Evolutionary conservation across 2,113 vertebrate genomes (phyloP).

Genomic region (Aldabrachelys gigantea): DNA sequence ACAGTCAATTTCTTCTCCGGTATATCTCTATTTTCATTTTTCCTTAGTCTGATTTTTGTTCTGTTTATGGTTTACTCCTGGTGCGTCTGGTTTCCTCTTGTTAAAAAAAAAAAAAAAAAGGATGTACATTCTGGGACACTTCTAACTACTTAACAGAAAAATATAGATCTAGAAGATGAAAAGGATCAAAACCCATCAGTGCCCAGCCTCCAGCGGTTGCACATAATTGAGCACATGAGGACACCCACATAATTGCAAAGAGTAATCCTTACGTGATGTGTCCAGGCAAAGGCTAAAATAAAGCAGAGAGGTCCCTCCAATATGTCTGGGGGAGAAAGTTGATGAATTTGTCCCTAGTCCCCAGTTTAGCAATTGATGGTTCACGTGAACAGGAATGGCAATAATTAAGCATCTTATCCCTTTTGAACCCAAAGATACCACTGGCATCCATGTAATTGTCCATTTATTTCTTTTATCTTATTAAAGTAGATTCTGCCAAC

Average conservation of each 20-base stretch:
- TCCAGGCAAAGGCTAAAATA: not conserved
- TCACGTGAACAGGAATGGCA: not conserved
- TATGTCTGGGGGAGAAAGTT: not conserved
- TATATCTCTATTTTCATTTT: no score
- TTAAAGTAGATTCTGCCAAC: not conserved
- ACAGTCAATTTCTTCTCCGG: not conserved
- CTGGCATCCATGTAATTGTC: not conserved
- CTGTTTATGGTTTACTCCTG: not conserved
- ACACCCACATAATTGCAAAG: fast-evolving
- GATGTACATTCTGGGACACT: not conserved
- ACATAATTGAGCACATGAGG: not conserved
- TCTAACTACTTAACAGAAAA: no score
- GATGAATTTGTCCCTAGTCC: not conserved
- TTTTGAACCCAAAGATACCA: not conserved
- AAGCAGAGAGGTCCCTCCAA: not conserved
- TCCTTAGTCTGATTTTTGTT: slow-evolving; percentile 35
- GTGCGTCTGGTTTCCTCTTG: fast-evolving
- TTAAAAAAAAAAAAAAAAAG: not conserved
- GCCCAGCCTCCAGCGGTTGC: not conserved
- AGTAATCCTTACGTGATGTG: not conserved
- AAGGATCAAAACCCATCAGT: not conserved
- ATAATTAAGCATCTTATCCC: not conserved
- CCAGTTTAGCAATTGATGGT: not conserved
- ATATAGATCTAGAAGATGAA: no score
- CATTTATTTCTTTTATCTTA: not conserved